A percentile compares a stretch with the other conserved stretches of the same genome.
phyloP scores from a whole-genome alignment of 2,888 invertebrate species.

The Nephrotoma flavescens region DNA sequence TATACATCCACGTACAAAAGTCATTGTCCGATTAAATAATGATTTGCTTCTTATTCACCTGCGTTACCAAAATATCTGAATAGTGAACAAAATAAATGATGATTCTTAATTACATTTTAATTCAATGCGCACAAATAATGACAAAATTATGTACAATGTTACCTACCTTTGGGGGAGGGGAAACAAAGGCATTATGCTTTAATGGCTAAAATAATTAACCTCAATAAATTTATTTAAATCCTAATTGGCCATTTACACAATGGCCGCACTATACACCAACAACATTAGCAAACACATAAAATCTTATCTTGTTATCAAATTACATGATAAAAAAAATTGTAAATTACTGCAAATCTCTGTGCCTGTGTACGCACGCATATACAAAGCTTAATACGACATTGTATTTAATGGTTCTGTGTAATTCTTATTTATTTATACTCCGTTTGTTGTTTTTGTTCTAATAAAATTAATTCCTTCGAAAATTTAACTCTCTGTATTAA shows the following conservation, averaged over 20 bases:
- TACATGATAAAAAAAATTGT: neutral
- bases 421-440: neutral
- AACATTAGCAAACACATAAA: neutral
- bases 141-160: neutral
- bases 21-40: neutral
- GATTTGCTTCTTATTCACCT: neutral
- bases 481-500: neutral
- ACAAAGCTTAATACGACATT: neutral
- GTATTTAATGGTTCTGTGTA: neutral
- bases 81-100: neutral
- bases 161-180: neutral
- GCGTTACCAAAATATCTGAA: neutral
- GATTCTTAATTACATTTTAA: neutral
- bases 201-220: neutral
- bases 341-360: neutral
- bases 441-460: neutral
- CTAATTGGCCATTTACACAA: neutral
- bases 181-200: neutral
- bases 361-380: neutral
- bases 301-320: neutral
- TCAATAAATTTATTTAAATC: neutral
- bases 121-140: neutral
- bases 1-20: neutral
- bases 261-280: neutral
- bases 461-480: neutral